Base-by-base conservation (phyloP, 2,113 vertebrate genomes). In the Tachysurus fulvidraco region DNA sequence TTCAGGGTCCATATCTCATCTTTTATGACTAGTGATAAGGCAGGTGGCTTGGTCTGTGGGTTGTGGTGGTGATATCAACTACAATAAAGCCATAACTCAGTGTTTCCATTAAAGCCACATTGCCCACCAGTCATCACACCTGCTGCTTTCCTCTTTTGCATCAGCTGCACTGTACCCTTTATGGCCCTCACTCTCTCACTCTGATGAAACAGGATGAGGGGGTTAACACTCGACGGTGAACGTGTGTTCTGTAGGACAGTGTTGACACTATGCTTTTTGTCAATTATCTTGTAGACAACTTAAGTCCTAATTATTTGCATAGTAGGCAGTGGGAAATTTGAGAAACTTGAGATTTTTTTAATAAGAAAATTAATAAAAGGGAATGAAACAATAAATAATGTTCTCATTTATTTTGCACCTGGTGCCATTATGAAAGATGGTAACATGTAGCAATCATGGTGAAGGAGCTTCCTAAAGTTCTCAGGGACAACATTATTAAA, bases 41-140 rank as follows among this genome's bases (percentile, higher is more conserved):
- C 94, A 95, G 94, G 94, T 95, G 94, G 93, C 91, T 89, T 91
- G 90, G 94, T 91, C 93, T 94, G 89, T 82, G 89, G 73, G 74
- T 28, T 89, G 85, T 92, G 88, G 90, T 93, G 89, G 92, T 90
- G 92, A 93, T 94, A 93, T 93, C 91, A 54, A 21, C 88, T 89
- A 92, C 90, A 94, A 95, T 95, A 94, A 95, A 95, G 91, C 93
- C 91, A 94, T 95, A 95, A 95, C 92, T 88, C 88, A 88, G 91
- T 90, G 89, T 86, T 67, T 89, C 89, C 92, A 93, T 92, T 91
- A 89, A 89, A 88, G 91, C 90, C 88, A 93, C 91, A 90, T 93
- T 93, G 91, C 89, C 88, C 86, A 85, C 86, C 83, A 85, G 92
- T 86, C 54, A 89, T 91, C 93, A 88, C 94, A 95, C 94, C 94